A percentile compares a stretch with the other conserved stretches of the same genome.
These are phyloP conservation scores for Tipula confusa DNA, from an alignment of 2,888 invertebrate species.

Conservation along the genomic window DNA sequence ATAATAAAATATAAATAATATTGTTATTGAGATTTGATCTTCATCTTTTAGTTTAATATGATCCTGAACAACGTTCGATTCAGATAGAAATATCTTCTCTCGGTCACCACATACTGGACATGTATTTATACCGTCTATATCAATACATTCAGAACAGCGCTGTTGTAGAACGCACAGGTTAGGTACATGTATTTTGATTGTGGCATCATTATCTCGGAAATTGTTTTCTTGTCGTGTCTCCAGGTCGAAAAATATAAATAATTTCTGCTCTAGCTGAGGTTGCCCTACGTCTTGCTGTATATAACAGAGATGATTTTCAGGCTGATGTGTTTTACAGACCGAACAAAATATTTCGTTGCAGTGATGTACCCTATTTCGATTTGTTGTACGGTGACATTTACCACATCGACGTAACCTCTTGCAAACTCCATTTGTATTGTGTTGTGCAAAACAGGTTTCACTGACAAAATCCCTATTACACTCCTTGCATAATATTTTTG, in stretches of 20 bases:
- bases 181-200: neutral
- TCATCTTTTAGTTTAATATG: too few species aligned
- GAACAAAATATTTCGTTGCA: neutral
- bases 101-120: neutral
- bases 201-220: neutral
- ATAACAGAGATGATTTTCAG: neutral
- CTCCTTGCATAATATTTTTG: neutral
- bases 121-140: neutral
- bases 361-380: neutral
- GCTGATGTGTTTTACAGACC: neutral
- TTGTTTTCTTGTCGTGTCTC: neutral
- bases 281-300: neutral
- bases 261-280: neutral
- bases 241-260: conserved; percentile 13
- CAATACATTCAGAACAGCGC: neutral
- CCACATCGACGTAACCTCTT: neutral
- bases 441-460: neutral
- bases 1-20: too few species aligned
- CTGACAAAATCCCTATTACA: neutral
- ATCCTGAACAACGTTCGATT: too few species aligned
- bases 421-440: neutral
- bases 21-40: too few species aligned
- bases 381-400: neutral
- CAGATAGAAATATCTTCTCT: neutral
- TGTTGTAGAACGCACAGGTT: neutral